These are phyloP conservation scores for Prorops nasuta DNA, from an alignment of 1,140 invertebrate species.

Conservation along the genomic window DNA sequence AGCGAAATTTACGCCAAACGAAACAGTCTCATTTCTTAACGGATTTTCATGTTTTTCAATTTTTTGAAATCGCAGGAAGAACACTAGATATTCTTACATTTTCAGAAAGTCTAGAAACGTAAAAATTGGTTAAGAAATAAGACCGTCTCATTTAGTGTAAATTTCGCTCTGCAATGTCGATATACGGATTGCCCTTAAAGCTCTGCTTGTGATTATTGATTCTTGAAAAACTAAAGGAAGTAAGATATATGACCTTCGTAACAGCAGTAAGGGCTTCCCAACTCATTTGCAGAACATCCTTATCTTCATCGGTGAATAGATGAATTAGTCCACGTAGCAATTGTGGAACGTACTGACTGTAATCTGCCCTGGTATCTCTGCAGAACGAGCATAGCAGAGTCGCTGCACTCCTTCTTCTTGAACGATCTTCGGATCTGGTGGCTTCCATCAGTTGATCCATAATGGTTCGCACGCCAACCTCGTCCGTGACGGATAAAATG, in stretches of 20 bases:
- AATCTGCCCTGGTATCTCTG: conserved; percentile 82
- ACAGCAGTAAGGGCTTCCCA: conserved; percentile 91
- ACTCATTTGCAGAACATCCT: conserved; percentile 77
- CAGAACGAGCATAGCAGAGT: conserved; percentile 89
- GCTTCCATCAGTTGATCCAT: conserved; percentile 88
- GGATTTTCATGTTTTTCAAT: not conserved
- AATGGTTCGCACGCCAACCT: conserved; percentile 82
- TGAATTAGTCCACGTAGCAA: conserved; percentile 84
- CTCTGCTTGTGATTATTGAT: too few species aligned
- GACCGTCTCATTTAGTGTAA: too few species aligned
- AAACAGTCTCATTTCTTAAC: too few species aligned
- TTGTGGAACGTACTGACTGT: conserved; percentile 83
- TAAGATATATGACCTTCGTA: too few species aligned
- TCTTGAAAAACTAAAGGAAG: too few species aligned
- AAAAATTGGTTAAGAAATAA: too few species aligned
- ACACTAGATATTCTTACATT: too few species aligned
- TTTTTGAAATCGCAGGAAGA: too few species aligned
- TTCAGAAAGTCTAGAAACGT: too few species aligned
- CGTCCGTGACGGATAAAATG: conserved; percentile 84
- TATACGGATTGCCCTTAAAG: not conserved
- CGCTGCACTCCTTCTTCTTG: conserved; percentile 74
- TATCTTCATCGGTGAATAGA: conserved; percentile 79
- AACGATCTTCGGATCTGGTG: conserved; percentile 65
- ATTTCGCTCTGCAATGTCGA: too few species aligned
- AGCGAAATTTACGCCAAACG: too few species aligned